Conservation (phyloP, 2,888 invertebrate species). For the Cryptophagus acutangulus region DNA sequence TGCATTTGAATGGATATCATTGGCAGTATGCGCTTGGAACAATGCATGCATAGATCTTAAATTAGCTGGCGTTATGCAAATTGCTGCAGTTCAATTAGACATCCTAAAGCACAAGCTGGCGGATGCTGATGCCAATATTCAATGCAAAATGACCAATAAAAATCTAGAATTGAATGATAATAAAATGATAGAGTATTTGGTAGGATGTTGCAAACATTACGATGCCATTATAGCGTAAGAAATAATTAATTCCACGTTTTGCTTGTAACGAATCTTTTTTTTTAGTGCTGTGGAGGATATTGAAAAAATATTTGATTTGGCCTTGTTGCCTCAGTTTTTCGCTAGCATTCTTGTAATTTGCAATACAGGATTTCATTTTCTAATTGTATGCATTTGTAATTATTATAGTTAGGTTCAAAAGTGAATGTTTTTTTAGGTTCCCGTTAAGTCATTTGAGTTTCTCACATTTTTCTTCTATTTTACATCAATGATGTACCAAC, state of each 20-base stretch:
- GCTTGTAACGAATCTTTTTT: no score
- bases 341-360: not conserved
- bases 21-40: not conserved
- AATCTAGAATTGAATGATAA: not conserved
- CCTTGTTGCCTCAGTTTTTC: not conserved
- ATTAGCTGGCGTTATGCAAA: not conserved
- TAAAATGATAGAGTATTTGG: not conserved
- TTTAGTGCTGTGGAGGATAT: not conserved
- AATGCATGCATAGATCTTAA: not conserved
- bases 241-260: not conserved
- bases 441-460: not conserved
- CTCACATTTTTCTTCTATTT: not conserved
- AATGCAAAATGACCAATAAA: not conserved
- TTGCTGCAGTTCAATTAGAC: not conserved
- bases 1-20: not conserved
- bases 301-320: not conserved
- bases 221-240: not conserved
- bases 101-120: not conserved
- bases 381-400: no score
- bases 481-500: not conserved
- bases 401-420: no score
- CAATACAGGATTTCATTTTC: not conserved
- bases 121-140: not conserved
- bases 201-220: not conserved
- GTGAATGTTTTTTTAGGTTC: no score